phyloP scores from a whole-genome alignment of 2,113 vertebrate genomes.

The Phoenicopterus ruber region DNA sequence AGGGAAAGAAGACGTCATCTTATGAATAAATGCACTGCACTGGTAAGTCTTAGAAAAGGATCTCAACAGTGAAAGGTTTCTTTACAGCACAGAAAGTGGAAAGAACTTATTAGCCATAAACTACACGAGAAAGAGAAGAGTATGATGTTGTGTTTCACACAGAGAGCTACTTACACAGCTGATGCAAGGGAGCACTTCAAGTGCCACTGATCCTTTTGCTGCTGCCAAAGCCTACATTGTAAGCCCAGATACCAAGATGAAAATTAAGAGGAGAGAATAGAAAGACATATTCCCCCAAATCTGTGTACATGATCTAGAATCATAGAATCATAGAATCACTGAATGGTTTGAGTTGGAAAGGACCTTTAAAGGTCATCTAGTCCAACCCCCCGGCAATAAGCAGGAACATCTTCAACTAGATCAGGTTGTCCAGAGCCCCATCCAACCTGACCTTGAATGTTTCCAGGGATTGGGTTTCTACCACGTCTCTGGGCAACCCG shows the following conservation, averaged over 20 bases:
- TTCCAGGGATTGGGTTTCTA: background rate
- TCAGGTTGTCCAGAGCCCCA: background rate
- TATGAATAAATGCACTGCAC: background rate
- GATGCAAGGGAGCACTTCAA: background rate
- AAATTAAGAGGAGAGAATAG: background rate
- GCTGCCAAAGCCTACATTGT: background rate
- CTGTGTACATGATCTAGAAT: background rate
- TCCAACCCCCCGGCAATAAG: fast-evolving
- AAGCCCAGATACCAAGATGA: background rate
- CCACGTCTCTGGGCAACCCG: fast-evolving
- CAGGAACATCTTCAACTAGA: background rate
- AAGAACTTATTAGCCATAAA: background rate
- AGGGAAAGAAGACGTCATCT: background rate
- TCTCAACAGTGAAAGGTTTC: background rate
- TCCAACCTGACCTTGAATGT: background rate
- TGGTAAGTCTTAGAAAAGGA: background rate
- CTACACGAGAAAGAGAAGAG: background rate
- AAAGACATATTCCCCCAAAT: background rate
- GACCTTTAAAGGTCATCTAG: background rate
- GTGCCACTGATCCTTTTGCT: background rate
- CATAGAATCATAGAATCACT: fast-evolving
- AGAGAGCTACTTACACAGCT: background rate
- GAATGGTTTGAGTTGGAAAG: background rate
- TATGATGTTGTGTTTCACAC: background rate
- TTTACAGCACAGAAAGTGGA: background rate